These are phyloP conservation scores for Burhinus bistriatus DNA, from an alignment of 2,113 vertebrate genomes.

Conservation along the genomic window DNA sequence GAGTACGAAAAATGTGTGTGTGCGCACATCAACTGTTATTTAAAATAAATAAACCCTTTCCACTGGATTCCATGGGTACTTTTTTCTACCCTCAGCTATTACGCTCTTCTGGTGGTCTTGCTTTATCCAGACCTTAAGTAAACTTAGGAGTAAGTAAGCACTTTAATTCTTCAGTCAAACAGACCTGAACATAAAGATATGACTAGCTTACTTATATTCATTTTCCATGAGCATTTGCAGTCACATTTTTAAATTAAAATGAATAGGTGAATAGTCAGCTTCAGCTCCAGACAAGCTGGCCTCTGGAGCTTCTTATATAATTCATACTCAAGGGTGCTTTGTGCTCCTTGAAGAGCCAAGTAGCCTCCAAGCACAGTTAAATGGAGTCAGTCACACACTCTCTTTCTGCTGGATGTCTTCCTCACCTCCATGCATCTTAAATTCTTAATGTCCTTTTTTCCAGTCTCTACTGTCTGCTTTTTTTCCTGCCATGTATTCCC, in stretches of 20 bases:
- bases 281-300: not conserved
- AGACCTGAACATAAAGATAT: not conserved
- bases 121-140: not conserved
- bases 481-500: not conserved
- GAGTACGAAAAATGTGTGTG: not conserved
- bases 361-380: not conserved
- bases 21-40: not conserved
- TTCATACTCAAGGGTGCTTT: not conserved
- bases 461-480: not conserved
- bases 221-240: not conserved
- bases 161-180: not conserved
- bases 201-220: not conserved
- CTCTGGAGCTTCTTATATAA: not conserved
- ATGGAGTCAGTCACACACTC: not conserved
- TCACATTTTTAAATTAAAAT: not conserved
- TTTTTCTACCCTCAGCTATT: not conserved
- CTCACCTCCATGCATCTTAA: not conserved
- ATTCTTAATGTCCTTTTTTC: not conserved
- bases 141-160: not conserved
- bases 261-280: not conserved
- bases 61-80: not conserved
- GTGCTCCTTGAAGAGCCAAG: not conserved
- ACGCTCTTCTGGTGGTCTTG: not conserved
- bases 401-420: not conserved
- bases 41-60: not conserved